These are phyloP conservation scores for Scelioninae gen. 1 DNA, from an alignment of 2,888 invertebrate species.

Conservation along the genomic window DNA sequence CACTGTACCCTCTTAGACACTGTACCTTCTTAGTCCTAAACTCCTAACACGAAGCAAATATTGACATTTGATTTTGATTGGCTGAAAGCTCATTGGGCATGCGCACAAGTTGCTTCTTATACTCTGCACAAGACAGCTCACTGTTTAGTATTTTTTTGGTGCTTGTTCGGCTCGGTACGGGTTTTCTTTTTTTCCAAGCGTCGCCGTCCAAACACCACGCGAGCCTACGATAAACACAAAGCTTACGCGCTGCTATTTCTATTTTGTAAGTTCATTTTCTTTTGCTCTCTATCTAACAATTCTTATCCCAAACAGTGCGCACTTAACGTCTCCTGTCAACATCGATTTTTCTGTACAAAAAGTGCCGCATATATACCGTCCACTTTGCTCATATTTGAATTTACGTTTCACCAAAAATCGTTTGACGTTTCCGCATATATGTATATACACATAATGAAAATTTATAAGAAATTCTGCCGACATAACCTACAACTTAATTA, in stretches of 20 bases:
- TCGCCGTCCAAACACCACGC: slow-evolving; percentile 35
- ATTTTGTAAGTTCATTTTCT: slow-evolving; percentile 29
- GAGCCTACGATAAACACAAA: slow-evolving; percentile 9
- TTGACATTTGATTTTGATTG: slow-evolving; percentile 57
- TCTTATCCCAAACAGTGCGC: neutral
- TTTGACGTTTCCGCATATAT: neutral
- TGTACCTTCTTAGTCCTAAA: too few species aligned
- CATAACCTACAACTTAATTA: slow-evolving; percentile 17
- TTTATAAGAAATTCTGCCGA: neutral
- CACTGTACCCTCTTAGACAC: too few species aligned
- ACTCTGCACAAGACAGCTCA: neutral
- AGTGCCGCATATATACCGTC: neutral
- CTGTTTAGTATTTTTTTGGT: slow-evolving; percentile 46
- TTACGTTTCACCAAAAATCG: neutral
- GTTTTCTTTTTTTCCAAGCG: slow-evolving; percentile 20
- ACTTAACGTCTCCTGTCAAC: neutral
- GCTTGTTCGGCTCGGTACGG: slow-evolving; percentile 22
- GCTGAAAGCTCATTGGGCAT: slow-evolving; percentile 24
- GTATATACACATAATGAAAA: neutral
- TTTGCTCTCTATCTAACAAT: slow-evolving; percentile 1
- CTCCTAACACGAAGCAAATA: too few species aligned
- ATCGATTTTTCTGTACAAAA: slow-evolving; percentile 20
- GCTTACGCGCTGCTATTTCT: slow-evolving; percentile 10
- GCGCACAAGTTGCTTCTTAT: slow-evolving; percentile 26
- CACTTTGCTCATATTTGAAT: neutral